Base-by-base conservation (phyloP, 2,888 invertebrate species). In the Athrips mouffetella region DNA sequence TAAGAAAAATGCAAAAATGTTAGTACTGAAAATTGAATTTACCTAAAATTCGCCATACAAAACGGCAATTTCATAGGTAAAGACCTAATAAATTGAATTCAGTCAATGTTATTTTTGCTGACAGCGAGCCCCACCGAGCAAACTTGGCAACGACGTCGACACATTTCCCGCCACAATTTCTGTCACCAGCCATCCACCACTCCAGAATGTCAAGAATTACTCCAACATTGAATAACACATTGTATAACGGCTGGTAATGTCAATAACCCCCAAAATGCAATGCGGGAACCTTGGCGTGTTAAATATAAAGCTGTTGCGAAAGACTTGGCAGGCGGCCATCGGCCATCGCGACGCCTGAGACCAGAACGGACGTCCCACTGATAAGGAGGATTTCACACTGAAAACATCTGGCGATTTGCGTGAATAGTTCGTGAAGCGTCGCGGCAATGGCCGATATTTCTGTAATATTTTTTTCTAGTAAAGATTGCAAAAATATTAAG, bases 211-310 rank as follows among this genome's bases (percentile, higher is more conserved):
- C 57, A 55, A 63, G 51, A 52, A 53, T 64, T 58, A 63, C 64
- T 59, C 54, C 42, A 63, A 68, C 61, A 65, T 80, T 73, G 67
- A 57, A 67, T 81, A 80, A 80, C 67, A 62, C 55, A 73, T 80
- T 80, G 73, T 78, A 76, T 78, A 80, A 82, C 66, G 57, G 60
- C 62, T 70, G 67, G 64, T 76, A 76, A 81, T 80, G 88, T 88
- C 87, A 88, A 85, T 87, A 86, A 88, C 87, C 87, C 75, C 78
- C 80, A 82, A 85, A 86, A 77, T 79, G 77, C 79, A 78, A 76
- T 71, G 73, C 73, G 73, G 73, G 73, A 83, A 84, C 85, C 86
- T 85, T 86, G 83, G 76, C 68, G 68, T 57, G 62, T 33, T 80
- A 84, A 75, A 81, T 77, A 75, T 85, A 85, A 78, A 76, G 62